phyloP scores from a whole-genome alignment of 2,888 invertebrate genomes.

The Noctua fimbriata region DNA sequence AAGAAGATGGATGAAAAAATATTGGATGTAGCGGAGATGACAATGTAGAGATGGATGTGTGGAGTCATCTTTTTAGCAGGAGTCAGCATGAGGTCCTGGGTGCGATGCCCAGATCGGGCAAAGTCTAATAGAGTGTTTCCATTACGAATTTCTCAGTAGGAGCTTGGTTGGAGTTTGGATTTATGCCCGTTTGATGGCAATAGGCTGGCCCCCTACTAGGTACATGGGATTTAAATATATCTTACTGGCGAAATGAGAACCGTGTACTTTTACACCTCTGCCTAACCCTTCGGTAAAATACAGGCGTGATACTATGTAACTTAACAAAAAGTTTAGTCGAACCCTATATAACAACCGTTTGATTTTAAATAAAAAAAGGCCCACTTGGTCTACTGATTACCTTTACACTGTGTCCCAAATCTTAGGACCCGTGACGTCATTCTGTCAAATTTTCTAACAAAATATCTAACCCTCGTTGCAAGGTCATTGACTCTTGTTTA shows the following conservation, averaged over 20 bases:
- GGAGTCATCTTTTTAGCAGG: neutral
- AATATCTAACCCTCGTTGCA: conserved; percentile 66
- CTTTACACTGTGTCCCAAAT: neutral
- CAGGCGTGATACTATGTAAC: neutral
- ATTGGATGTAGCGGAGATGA: neutral
- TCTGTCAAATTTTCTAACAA: conserved; percentile 55
- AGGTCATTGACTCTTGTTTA: conserved; percentile 71
- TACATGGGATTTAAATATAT: neutral
- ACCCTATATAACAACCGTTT: too few relatives aligned
- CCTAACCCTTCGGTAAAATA: neutral
- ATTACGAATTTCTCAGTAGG: neutral
- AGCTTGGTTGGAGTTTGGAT: neutral
- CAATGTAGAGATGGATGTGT: neutral
- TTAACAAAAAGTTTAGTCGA: too few relatives aligned
- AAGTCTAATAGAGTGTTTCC: neutral
- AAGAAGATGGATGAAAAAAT: neutral
- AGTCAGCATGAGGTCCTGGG: too few relatives aligned
- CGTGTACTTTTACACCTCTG: neutral
- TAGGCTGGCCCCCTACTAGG: neutral
- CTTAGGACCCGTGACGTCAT: conserved; percentile 13
- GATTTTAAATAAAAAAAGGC: too few relatives aligned
- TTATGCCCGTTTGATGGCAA: neutral
- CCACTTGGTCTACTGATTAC: neutral
- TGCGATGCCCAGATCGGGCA: too few relatives aligned
- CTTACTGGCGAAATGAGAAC: neutral